Evolutionary conservation across 2,113 vertebrate species (phyloP).

Genomic region (Lasiurus cinereus): DNA sequence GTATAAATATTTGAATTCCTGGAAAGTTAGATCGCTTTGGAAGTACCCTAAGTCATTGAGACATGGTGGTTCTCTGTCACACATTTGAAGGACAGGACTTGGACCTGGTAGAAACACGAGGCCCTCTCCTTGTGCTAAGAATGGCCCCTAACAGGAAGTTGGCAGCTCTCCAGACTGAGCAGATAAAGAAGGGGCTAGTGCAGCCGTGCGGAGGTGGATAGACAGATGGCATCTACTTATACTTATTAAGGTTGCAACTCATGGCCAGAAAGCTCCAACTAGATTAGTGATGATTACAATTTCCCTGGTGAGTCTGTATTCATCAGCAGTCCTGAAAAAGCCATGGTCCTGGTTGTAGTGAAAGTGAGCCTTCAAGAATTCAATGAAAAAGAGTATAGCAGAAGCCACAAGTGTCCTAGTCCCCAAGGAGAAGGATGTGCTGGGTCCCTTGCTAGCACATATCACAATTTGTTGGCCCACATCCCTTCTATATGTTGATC

Average conservation of each 20-base stretch:
- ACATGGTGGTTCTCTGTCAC: not conserved
- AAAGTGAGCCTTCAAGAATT: slow-evolving; percentile 26
- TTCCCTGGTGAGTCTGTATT: slow-evolving; percentile 67
- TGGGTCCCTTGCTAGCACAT: not conserved
- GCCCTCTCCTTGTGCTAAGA: slow-evolving; percentile 57
- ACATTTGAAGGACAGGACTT: slow-evolving; percentile 38
- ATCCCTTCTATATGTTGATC: slow-evolving; percentile 17
- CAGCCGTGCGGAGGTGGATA: slow-evolving; percentile 50
- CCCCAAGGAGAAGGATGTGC: not conserved
- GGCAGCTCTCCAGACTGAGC: slow-evolving; percentile 68
- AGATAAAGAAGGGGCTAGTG: slow-evolving; percentile 64
- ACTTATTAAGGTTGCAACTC: slow-evolving; percentile 79
- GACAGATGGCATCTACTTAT: slow-evolving; percentile 80
- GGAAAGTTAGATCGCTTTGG: not conserved
- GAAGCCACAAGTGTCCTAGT: not conserved
- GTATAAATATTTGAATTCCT: not conserved
- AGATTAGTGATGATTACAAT: slow-evolving; percentile 77
- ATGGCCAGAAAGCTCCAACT: slow-evolving; percentile 63
- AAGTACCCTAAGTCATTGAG: not conserved
- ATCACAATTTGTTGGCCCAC: not conserved
- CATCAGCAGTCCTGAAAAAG: slow-evolving; percentile 67
- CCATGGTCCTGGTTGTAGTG: slow-evolving; percentile 19
- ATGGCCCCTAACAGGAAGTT: slow-evolving; percentile 66
- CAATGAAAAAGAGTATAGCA: not conserved
- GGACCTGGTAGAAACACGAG: slow-evolving; percentile 10